These are phyloP conservation scores for Bombyx mori DNA, from an alignment of 1,140 invertebrate genomes.

Conservation along the genomic window ASM3026992v2 NC_085110.1:620001-620500, in stretches of 20 bases:
- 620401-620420: too few relatives aligned
- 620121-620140: slow-evolving; percentile 49
- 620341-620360: too few relatives aligned
- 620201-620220: slow-evolving; percentile 44
- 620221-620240: slow-evolving; percentile 41
- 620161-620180: slow-evolving; percentile 46
- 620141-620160: slow-evolving; percentile 49
- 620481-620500: too few relatives aligned
- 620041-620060: slow-evolving; percentile 27
- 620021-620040: too few relatives aligned
- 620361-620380: too few relatives aligned
- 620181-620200: slow-evolving; percentile 50
- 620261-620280: not conserved
- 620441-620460: too few relatives aligned
- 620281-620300: too few relatives aligned
- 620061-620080: slow-evolving; percentile 51
- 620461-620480: too few relatives aligned
- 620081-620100: slow-evolving; percentile 54
- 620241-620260: not conserved
- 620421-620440: too few relatives aligned
- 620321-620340: too few relatives aligned
- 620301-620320: not conserved
- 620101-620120: slow-evolving; percentile 48
- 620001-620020: too few relatives aligned
- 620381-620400: too few relatives aligned